phyloP scores from a whole-genome alignment of 2,797 vertebrate species.

The Sebastes trivittatus region DNA sequence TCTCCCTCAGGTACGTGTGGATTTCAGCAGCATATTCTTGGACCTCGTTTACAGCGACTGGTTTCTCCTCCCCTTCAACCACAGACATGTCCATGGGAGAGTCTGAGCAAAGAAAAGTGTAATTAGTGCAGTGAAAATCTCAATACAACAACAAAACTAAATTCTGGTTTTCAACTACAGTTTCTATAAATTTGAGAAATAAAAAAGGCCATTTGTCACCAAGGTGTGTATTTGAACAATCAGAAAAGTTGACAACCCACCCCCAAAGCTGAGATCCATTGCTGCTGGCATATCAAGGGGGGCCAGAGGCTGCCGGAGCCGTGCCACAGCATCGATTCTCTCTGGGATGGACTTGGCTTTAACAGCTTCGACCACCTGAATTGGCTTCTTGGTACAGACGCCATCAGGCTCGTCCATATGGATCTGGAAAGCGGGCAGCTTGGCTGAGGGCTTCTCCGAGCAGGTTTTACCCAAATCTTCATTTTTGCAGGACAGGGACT shows the following conservation, averaged over 20 bases:
- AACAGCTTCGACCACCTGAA: constrained; percentile 25
- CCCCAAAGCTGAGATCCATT: constrained; percentile 88
- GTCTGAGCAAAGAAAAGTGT: constrained; percentile 72
- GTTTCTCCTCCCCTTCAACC: constrained; percentile 86
- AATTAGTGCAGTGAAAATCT: neutral
- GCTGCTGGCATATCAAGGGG: constrained; percentile 80
- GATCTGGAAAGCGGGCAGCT: constrained; percentile 86
- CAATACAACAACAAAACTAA: neutral
- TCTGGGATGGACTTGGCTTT: constrained; percentile 46
- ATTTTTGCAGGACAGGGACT: constrained; percentile 73
- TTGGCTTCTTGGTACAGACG: constrained; percentile 70
- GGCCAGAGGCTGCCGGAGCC: constrained; percentile 87
- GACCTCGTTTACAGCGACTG: constrained; percentile 82
- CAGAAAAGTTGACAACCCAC: constrained; percentile 66
- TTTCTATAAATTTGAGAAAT: neutral
- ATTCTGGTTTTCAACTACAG: too few relatives aligned
- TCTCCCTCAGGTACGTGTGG: constrained; percentile 90
- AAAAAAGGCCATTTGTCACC: neutral
- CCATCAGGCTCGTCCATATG: constrained; percentile 86
- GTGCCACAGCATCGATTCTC: constrained; percentile 77
- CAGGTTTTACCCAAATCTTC: constrained; percentile 75
- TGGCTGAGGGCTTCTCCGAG: constrained; percentile 74
- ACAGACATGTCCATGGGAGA: constrained; percentile 97
- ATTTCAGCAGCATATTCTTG: constrained; percentile 92
- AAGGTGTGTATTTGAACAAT: neutral